Base-by-base conservation (phyloP, 2,888 invertebrate genomes). In the Trypoxylon attenuatum region DNA sequence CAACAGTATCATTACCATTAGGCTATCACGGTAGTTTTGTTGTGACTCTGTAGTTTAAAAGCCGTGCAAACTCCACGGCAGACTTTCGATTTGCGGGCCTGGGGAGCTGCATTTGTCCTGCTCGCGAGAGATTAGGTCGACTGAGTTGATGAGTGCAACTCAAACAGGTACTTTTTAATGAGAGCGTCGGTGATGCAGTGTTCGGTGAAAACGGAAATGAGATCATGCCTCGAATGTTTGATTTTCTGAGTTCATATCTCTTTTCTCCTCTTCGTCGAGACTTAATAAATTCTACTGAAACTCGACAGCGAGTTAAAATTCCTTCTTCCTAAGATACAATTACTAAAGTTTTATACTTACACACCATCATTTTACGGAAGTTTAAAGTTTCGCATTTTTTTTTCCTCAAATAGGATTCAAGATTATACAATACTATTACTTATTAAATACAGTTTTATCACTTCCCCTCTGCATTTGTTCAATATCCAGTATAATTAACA, bases 151-250 rank as follows among this genome's bases (percentile, higher is more conserved):
- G 61, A 74, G 59, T 61, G 75, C 75, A 69, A 59, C 60, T 71
- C 55, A 71, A 74, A 69, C 64, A 64, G 56, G 59, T 61, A 61
- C 59, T 71, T 75, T 72, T 72, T 69, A 73, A 75, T 71, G 61
- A 69, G 60, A 60, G 43, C 50, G 25, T 43, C 41, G 51, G 52
- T 57, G 52, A 59, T 60, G 45, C 39, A 41, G 18, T 42, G 56
- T 65, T 65, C 59, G 52, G 62, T 57, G 45, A 41, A 54, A 61
- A 23, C 41, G 57, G 59, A 59, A 70, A 70, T 60, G 67, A 63
- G 56, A 66, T 57, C 63, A 64, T 45, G 29, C 46, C 43, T 39
- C 21, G 43, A 18, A 64, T 42, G 58, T 72, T 68, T 68, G 52
- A 68, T 72, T 52, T 58, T 27, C 27, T n/a, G 8, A 6, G 27